Evolutionary conservation across 2,888 invertebrate species (phyloP).

Genomic region (Melieria omissa): DNA sequence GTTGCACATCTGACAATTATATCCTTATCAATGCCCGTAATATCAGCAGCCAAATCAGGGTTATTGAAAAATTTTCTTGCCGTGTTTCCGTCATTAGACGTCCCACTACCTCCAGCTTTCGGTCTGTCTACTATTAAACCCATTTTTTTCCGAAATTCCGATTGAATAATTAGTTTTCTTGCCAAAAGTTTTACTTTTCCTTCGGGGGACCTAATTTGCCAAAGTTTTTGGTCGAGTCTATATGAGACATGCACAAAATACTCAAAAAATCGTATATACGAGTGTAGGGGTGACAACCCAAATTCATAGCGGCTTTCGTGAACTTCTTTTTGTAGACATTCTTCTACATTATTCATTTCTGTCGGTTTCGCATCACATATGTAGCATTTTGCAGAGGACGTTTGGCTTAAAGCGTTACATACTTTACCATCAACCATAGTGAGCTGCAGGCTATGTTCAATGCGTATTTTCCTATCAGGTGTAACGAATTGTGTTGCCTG

Average conservation of each 20-base stretch:
- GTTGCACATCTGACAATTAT: conserved; percentile 36
- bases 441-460: conserved; percentile 39
- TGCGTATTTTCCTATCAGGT: too few species aligned
- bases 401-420: conserved; percentile 42
- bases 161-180: too few species aligned
- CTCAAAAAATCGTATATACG: conserved; percentile 41
- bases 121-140: too few species aligned
- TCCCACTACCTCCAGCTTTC: too few species aligned
- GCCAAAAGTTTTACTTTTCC: too few species aligned
- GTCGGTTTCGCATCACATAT: conserved; percentile 41
- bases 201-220: conserved; percentile 33
- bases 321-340: conserved; percentile 35
- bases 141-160: too few species aligned
- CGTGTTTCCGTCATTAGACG: conserved; percentile 42
- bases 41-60: conserved; percentile 36
- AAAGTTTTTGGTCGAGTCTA: conserved; percentile 38
- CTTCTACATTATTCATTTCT: conserved; percentile 36
- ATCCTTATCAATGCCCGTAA: conserved; percentile 41
- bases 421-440: conserved; percentile 44
- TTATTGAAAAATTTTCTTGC: conserved; percentile 38
- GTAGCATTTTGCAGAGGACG: conserved; percentile 41
- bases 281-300: conserved; percentile 34
- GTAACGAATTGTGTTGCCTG: too few species aligned
- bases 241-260: conserved; percentile 37
- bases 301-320: conserved; percentile 24